phyloP scores from a whole-genome alignment of 2,113 vertebrate genomes.

The Amphiprion ocellaris region DNA sequence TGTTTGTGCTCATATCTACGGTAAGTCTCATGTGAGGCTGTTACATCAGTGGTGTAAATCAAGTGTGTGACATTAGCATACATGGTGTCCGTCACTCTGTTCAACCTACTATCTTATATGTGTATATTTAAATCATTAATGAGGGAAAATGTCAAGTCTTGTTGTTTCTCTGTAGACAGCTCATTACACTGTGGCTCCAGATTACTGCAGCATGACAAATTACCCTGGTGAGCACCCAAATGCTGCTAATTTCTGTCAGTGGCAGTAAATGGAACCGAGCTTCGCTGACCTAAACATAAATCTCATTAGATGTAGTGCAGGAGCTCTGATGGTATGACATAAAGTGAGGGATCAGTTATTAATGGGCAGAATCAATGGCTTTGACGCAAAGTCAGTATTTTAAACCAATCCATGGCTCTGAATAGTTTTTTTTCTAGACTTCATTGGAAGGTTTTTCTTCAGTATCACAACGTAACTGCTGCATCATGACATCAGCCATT shows the following conservation, averaged over 20 bases:
- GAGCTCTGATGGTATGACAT: conserved; percentile 3
- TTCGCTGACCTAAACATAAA: background rate
- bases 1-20: background rate
- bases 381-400: too few relatives aligned
- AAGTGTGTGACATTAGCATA: background rate
- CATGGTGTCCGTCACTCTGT: background rate
- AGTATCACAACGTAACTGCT: too few relatives aligned
- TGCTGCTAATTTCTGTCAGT: background rate
- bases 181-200: background rate
- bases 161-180: background rate
- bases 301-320: conserved; percentile 28
- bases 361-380: too few relatives aligned
- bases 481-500: too few relatives aligned
- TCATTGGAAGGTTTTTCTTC: too few relatives aligned
- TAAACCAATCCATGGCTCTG: too few relatives aligned
- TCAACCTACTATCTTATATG: background rate
- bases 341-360: too few relatives aligned
- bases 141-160: background rate
- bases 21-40: too few relatives aligned
- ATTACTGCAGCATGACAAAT: background rate
- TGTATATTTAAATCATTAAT: background rate
- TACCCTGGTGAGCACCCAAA: background rate
- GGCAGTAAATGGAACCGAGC: background rate
- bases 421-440: too few relatives aligned
- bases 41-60: background rate